Percentiles rank a stretch among this genome's conserved stretches.
Evolutionary conservation across 2,797 vertebrate species (phyloP).

Genomic region (Cottoperca gobio): DNA sequence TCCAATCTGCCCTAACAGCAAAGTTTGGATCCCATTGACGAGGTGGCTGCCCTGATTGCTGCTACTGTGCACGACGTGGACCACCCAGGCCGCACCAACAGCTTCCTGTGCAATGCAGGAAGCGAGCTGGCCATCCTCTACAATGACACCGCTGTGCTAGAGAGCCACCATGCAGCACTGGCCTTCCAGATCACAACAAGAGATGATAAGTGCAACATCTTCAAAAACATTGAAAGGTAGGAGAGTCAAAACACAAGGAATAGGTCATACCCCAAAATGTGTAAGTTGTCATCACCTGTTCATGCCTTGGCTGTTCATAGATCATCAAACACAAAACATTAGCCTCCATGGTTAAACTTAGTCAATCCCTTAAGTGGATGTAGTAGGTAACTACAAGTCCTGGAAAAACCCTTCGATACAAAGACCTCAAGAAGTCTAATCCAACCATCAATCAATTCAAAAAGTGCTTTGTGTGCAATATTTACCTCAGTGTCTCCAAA

Average conservation of each 20-base stretch:
- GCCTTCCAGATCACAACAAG: conserved; percentile 95
- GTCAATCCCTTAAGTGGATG: not conserved
- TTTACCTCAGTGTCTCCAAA: not conserved
- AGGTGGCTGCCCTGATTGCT: conserved; percentile 94
- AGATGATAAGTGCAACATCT: conserved; percentile 96
- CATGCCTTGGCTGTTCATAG: not conserved
- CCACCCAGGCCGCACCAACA: conserved; percentile 96
- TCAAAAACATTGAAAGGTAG: conserved; percentile 96
- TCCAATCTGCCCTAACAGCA: conserved; percentile 81
- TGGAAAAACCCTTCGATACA: not conserved
- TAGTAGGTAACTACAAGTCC: not conserved
- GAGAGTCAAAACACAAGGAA: conserved; percentile 1
- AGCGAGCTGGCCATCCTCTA: conserved; percentile 95
- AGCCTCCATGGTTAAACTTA: not conserved
- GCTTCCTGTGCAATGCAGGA: conserved; percentile 96
- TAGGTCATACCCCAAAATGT: not conserved
- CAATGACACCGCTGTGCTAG: conserved; percentile 94
- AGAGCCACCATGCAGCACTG: conserved; percentile 95
- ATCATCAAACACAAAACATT: not conserved
- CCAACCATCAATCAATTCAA: not conserved
- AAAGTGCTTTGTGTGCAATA: not conserved
- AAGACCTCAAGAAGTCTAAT: not conserved
- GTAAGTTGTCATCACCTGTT: not conserved
- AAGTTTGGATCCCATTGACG: conserved; percentile 93
- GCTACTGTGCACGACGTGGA: conserved; percentile 96